A percentile compares a stretch with the other conserved stretches of the same genome.
Conservation (phyloP, 2,888 invertebrate genomes). For the Nomada ruficornis region DNA sequence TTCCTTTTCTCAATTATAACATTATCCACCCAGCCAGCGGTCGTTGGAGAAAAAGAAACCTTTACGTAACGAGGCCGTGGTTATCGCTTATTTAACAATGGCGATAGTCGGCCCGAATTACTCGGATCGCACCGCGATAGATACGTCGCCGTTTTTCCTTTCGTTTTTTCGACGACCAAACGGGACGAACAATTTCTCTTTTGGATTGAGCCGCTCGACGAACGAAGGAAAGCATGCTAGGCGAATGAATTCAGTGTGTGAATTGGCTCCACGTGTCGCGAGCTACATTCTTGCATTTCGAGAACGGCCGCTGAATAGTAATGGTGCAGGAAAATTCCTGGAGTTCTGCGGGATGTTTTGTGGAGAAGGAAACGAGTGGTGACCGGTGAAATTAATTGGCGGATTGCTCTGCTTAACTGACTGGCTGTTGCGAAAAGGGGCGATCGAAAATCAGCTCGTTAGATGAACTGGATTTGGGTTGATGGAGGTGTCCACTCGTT, state of each 20-base stretch:
- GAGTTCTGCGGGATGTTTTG: conserved; percentile 26
- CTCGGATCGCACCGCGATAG: not conserved
- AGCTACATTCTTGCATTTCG: conserved; percentile 54
- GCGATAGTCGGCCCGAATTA: not conserved
- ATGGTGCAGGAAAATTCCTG: conserved; percentile 28
- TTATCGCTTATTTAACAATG: conserved; percentile 1
- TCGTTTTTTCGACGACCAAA: conserved; percentile 1
- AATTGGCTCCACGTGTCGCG: conserved; percentile 45
- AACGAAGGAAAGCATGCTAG: conserved; percentile 43
- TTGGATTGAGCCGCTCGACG: not conserved
- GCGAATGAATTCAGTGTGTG: conserved; percentile 44
- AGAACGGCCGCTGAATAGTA: conserved; percentile 37
- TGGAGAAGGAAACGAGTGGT: conserved; percentile 36
- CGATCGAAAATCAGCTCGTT: not conserved
- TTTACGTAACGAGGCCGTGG: conserved; percentile 1
- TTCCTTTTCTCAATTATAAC: conserved; percentile 11
- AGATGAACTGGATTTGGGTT: not conserved
- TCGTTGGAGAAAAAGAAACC: not conserved
- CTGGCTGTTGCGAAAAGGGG: conserved; percentile 10
- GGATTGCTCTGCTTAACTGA: conserved; percentile 23
- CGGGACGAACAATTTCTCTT: conserved; percentile 32
- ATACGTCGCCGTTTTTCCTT: not conserved
- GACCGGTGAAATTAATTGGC: conserved; percentile 40
- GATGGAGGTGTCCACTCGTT: not conserved
- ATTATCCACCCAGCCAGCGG: not conserved